Percentiles rank a stretch among this genome's conserved stretches.
phyloP scores from a whole-genome alignment of 2,888 invertebrate species.

The Dryobota labecula region DNA sequence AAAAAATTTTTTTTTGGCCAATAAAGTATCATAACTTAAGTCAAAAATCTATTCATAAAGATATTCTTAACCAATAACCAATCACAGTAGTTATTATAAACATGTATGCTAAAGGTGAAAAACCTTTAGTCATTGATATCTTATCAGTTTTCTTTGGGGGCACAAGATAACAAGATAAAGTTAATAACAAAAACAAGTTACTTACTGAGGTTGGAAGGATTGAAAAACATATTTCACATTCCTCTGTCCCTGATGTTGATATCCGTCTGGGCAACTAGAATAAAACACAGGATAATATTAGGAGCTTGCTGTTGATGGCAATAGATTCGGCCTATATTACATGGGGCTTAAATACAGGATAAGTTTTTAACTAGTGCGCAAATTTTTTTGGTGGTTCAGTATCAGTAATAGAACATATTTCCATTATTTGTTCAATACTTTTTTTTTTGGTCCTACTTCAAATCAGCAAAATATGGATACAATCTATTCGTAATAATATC shows the following conservation, averaged over 20 bases:
- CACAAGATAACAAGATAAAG: slow-evolving; percentile 43
- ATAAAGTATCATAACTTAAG: neutral
- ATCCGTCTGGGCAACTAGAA: slow-evolving; percentile 91
- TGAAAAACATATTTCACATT: slow-evolving; percentile 98
- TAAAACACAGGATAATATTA: slow-evolving; percentile 41
- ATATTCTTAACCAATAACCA: slow-evolving; percentile 35
- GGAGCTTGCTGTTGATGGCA: neutral
- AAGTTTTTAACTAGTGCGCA: too few relatives aligned
- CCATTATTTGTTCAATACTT: too few relatives aligned
- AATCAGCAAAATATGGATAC: too few relatives aligned
- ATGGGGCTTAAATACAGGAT: neutral
- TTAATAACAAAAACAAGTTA: slow-evolving; percentile 66
- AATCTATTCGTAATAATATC: too few relatives aligned
- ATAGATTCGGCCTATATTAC: neutral
- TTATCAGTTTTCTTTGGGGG: slow-evolving; percentile 45
- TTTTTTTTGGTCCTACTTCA: too few relatives aligned
- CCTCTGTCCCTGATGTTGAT: slow-evolving; percentile 94
- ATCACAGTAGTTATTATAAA: slow-evolving; percentile 18
- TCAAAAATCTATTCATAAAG: slow-evolving; percentile 5
- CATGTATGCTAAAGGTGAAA: slow-evolving; percentile 34
- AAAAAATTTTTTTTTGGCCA: neutral
- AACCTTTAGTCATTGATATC: slow-evolving; percentile 36
- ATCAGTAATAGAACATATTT: too few relatives aligned
- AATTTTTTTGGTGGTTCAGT: too few relatives aligned
- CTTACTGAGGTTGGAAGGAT: slow-evolving; percentile 95